phyloP scores from a whole-genome alignment of 2,113 vertebrate genomes.

The Acanthochromis polyacanthus region DNA sequence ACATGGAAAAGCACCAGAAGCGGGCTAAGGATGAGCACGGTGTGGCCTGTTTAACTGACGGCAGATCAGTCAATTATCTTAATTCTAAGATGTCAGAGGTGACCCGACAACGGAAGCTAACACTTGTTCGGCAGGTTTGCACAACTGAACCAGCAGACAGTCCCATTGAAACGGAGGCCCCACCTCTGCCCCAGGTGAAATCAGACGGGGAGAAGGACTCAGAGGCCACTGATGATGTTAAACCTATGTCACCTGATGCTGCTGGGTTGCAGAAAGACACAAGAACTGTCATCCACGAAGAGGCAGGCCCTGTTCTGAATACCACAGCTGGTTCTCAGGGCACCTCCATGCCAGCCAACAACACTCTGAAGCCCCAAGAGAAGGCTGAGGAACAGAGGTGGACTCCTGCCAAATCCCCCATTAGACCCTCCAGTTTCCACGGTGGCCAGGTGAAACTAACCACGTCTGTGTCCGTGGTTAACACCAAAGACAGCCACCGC shows the following conservation, averaged over 20 bases:
- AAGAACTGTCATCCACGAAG: slow-evolving; percentile 68
- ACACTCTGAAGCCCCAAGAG: slow-evolving; percentile 80
- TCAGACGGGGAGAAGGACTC: slow-evolving; percentile 68
- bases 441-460: slow-evolving; percentile 84
- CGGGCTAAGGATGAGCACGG: slow-evolving; percentile 97
- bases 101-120: slow-evolving; percentile 91
- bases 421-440: slow-evolving; percentile 74
- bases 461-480: slow-evolving; percentile 81
- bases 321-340: slow-evolving; percentile 70
- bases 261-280: slow-evolving; percentile 82
- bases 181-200: slow-evolving; percentile 79
- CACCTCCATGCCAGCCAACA: slow-evolving; percentile 60
- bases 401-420: slow-evolving; percentile 81
- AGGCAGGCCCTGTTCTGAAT: slow-evolving; percentile 41
- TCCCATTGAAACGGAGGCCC: slow-evolving; percentile 85
- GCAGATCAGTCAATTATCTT: slow-evolving; percentile 82
- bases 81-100: slow-evolving; percentile 86
- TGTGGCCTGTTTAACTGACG: slow-evolving; percentile 87
- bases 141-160: slow-evolving; percentile 93
- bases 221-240: slow-evolving; percentile 70
- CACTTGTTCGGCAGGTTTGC: slow-evolving; percentile 93
- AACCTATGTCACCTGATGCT: slow-evolving; percentile 76
- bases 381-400: slow-evolving; percentile 84
- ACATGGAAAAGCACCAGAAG: slow-evolving; percentile 99
- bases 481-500: slow-evolving; percentile 85